These are phyloP conservation scores for Thelaira solivaga DNA, from an alignment of 2,888 invertebrate genomes.

Conservation along the genomic window DNA sequence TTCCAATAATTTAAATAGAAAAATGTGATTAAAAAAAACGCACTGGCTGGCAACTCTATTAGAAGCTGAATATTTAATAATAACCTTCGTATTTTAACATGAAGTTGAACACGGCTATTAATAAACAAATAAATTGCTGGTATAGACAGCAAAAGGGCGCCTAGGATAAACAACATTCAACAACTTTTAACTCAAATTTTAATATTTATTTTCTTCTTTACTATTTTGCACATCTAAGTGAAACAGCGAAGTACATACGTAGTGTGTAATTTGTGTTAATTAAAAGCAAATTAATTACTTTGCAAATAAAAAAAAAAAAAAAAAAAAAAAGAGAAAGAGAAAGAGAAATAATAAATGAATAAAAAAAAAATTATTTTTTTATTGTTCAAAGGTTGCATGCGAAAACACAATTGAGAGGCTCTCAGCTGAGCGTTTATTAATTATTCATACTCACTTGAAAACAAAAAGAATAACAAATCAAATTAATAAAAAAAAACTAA, in stretches of 20 bases:
- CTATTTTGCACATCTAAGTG: background rate
- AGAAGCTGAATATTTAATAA: too few species aligned
- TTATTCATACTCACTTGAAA: constrained; percentile 27
- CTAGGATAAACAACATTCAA: too few species aligned
- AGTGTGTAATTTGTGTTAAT: constrained; percentile 48
- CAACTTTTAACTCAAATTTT: background rate
- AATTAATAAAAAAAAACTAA: background rate
- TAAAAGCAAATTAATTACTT: constrained; percentile 35
- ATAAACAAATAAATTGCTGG: background rate
- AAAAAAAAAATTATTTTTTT: too few species aligned
- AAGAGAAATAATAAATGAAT: too few species aligned
- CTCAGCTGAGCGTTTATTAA: constrained; percentile 37
- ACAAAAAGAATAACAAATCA: background rate
- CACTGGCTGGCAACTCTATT: too few species aligned
- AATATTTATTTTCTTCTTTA: background rate
- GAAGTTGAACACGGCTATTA: background rate
- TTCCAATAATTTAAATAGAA: too few species aligned
- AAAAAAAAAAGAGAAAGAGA: too few species aligned
- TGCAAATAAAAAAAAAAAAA: background rate
- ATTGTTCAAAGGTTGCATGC: constrained; percentile 11
- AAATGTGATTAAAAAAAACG: too few species aligned
- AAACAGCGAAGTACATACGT: background rate
- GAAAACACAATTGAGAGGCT: constrained; percentile 16
- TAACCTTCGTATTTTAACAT: background rate
- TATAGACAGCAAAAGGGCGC: too few species aligned